Evolutionary conservation across 2,888 invertebrate species (phyloP), one percentile per base, ranked within the genome.

Genomic region (Drosophila nr. medialis): DNA sequence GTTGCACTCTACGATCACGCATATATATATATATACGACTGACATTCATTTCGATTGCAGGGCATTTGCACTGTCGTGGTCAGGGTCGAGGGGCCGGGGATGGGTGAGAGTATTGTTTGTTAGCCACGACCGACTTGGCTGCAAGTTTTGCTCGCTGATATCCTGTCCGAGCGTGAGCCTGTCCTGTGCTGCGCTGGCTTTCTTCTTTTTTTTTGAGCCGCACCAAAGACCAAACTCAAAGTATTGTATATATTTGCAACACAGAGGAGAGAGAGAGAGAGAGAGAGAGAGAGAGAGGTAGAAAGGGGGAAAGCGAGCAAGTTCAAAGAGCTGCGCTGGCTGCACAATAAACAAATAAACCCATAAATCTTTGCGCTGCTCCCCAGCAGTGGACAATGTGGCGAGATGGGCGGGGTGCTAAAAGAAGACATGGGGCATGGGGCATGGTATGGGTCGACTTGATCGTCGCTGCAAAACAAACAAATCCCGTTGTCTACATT

Each of bases 401-500:
- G 42, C 7, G 0, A 8, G 21, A 6, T n/a, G 13, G 49, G 11
- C 1, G 8, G 10, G 36, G 36, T 29, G 49, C 15, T 45, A 42
- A n/a, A 24, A 1, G 27, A 13, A 45, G 4, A 13, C 29, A n/a
- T 48, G 27, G 21, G 53, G 34, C 42, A 15, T 48, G 24, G 24
- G 53, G 34, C 13, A 21, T 24, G 27, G 51, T 29, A 18, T 40
- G 54, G 83, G 38, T 34, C 24, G 54, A 76, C 64, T 71, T 76
- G 89, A 83, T 88, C 86, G 83, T 73, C 56, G 74, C 75, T 68
- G 73, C 75, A 80, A 24, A 88, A 83, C 78, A 88, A 80, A 86
- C 86, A 83, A 88, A 84, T 84, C 83, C 82, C 88, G 83, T 70
- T 83, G 85, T 83, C 85, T 79, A 79, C 87, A 81, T 67, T 81